Evolutionary conservation across 2,113 vertebrate genomes (phyloP).

Genomic region (Gallinago paraguaiae): DNA sequence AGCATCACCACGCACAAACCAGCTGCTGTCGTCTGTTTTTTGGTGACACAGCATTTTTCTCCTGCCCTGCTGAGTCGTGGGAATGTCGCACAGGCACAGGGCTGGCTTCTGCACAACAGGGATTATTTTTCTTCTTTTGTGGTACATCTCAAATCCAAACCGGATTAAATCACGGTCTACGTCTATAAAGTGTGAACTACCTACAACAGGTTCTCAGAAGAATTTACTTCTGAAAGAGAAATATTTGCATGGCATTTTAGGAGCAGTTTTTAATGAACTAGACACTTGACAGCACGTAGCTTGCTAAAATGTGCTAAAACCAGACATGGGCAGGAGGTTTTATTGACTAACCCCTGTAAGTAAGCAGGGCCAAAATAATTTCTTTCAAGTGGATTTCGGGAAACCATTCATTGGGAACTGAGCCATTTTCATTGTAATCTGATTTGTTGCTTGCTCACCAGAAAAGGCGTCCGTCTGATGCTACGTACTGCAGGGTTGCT

Average conservation of each 20-base stretch:
- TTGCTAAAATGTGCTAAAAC: background rate
- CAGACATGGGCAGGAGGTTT: background rate
- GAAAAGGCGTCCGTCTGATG: background rate
- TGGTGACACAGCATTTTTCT: accelerated
- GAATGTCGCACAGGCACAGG: background rate
- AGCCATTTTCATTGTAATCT: background rate
- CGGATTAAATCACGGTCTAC: background rate
- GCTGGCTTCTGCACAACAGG: background rate
- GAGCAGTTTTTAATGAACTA: background rate
- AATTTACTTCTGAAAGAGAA: background rate
- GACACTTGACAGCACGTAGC: background rate
- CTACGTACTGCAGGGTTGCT: background rate
- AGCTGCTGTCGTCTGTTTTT: accelerated
- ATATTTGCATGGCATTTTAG: background rate
- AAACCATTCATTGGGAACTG: background rate
- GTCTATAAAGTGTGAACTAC: background rate
- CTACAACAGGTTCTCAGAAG: slow-evolving; percentile 9
- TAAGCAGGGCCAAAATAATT: background rate
- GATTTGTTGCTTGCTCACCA: background rate
- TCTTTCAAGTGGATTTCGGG: background rate
- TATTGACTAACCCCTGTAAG: background rate
- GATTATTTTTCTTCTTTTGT: background rate
- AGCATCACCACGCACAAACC: accelerated
- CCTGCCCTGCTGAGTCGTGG: background rate
- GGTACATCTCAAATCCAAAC: background rate